A percentile compares a stretch with the other conserved stretches of the same genome.
Conservation (phyloP, 2,797 vertebrate genomes). For the Chaenodraco wilsoni region DNA sequence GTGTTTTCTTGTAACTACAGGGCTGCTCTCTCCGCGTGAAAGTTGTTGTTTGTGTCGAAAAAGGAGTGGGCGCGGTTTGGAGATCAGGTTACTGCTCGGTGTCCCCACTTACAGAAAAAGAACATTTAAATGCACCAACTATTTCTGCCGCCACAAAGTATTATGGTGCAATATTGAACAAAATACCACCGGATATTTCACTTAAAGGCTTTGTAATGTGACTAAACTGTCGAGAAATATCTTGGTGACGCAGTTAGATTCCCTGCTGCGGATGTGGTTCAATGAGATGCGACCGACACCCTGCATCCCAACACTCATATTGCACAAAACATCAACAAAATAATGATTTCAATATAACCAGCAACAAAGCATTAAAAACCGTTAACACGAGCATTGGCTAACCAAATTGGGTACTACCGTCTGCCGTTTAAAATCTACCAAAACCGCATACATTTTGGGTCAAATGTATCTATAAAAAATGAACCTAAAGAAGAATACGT, state of each 20-base stretch:
- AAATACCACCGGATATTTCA: not conserved
- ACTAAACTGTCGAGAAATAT: not conserved
- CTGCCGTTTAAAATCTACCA: not conserved
- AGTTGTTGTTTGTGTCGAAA: conserved; percentile 79
- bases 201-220: accelerated
- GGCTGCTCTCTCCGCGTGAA: conserved; percentile 44
- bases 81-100: conserved; percentile 59
- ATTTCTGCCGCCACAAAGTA: not conserved
- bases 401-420: not conserved
- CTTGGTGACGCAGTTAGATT: conserved; percentile 61
- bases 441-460: not conserved
- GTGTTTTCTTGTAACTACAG: not conserved
- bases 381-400: accelerated
- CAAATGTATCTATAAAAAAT: not conserved
- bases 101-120: conserved; percentile 23
- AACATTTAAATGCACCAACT: not conserved
- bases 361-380: accelerated
- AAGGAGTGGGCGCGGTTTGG: conserved; percentile 73
- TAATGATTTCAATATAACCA: accelerated
- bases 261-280: conserved; percentile 59
- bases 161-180: accelerated
- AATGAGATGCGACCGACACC: conserved; percentile 67
- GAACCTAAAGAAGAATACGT: not conserved
- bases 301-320: not conserved
- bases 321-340: not conserved